These are phyloP conservation scores for Heliconius erato DNA, from an alignment of 2,888 invertebrate species.

Conservation along the genomic window DNA sequence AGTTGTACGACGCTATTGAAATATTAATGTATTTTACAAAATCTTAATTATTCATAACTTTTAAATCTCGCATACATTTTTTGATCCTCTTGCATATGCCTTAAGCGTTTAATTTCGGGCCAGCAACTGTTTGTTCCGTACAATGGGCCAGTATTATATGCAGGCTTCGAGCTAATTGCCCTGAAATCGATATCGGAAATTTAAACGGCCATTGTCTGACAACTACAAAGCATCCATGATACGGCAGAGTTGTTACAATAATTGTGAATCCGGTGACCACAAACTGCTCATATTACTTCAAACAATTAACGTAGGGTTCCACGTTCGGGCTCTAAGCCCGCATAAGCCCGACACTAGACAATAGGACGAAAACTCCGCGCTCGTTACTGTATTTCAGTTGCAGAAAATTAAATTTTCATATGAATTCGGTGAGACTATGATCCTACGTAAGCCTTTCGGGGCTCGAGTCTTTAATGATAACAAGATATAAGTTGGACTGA, in stretches of 20 bases:
- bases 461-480: slow-evolving; percentile 74
- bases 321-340: slow-evolving; percentile 77
- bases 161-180: slow-evolving; percentile 58
- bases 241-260: slow-evolving; percentile 77
- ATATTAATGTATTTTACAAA: neutral
- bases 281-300: slow-evolving; percentile 78
- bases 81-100: neutral
- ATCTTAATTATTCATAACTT: neutral
- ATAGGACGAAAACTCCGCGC: slow-evolving; percentile 77
- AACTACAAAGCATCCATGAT: slow-evolving; percentile 72
- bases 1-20: neutral
- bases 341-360: slow-evolving; percentile 78
- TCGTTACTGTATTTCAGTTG: slow-evolving; percentile 78
- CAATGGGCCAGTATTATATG: slow-evolving; percentile 3
- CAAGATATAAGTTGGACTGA: slow-evolving; percentile 75
- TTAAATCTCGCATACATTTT: neutral
- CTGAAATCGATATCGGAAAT: slow-evolving; percentile 48
- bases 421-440: slow-evolving; percentile 75
- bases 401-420: slow-evolving; percentile 84
- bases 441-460: slow-evolving; percentile 78
- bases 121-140: neutral
- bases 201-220: slow-evolving; percentile 64
- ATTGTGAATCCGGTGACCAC: slow-evolving; percentile 75
- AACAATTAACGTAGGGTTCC: slow-evolving; percentile 81
- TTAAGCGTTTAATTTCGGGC: slow-evolving; percentile 2